Percentiles rank a stretch among this genome's conserved stretches.
Conservation (phyloP, 1,140 invertebrate genomes). For the Chelonus insularis region DNA sequence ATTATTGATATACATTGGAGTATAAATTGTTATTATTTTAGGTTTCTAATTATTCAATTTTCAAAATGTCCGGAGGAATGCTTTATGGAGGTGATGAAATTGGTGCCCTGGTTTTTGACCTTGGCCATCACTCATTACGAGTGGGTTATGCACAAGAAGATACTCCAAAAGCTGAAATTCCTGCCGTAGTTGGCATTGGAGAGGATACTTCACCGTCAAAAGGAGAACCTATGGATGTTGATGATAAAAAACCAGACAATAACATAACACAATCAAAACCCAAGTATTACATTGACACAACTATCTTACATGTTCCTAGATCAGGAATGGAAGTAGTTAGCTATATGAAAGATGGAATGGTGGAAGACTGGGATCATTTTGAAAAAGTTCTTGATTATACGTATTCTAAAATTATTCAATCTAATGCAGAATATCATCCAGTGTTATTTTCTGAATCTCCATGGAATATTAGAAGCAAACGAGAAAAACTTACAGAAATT, state of each 20-base stretch:
- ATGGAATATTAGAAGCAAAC: constrained; percentile 79
- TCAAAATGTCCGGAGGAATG: constrained; percentile 64
- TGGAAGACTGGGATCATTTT: constrained; percentile 92
- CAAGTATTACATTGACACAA: constrained; percentile 79
- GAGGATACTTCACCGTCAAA: constrained; percentile 64
- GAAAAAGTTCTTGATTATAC: constrained; percentile 83
- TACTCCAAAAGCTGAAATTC: constrained; percentile 83
- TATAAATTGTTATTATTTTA: no score
- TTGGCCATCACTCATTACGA: constrained; percentile 86
- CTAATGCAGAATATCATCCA: constrained; percentile 80
- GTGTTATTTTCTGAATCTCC: constrained; percentile 86
- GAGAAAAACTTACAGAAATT: constrained; percentile 84
- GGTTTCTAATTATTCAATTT: no score
- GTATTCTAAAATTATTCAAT: constrained; percentile 76
- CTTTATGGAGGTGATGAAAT: constrained; percentile 94
- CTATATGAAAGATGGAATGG: constrained; percentile 87
- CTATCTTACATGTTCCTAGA: constrained; percentile 81
- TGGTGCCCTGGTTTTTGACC: constrained; percentile 95
- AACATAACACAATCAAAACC: constrained; percentile 59
- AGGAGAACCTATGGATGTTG: constrained; percentile 67
- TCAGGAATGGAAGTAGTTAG: constrained; percentile 71
- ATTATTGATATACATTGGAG: no score
- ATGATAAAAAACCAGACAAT: constrained; percentile 62
- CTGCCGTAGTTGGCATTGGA: constrained; percentile 72
- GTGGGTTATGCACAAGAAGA: constrained; percentile 90